Conservation (phyloP, 1,140 invertebrate genomes). For the Dreissena rostriformis region DNA sequence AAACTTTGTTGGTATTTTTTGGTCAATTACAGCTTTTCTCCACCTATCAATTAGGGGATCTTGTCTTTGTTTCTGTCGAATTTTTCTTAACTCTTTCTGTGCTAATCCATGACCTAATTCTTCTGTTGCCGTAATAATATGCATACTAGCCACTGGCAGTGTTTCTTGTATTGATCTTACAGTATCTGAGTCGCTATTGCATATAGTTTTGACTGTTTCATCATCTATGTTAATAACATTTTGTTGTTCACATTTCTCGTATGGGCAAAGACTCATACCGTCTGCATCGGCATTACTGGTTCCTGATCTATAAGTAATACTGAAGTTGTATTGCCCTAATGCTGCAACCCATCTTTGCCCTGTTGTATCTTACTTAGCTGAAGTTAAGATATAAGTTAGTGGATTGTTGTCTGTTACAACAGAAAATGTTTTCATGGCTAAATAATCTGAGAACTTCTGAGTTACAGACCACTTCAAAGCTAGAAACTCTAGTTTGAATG, state of each 20-base stretch:
- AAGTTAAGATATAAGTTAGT: constrained; percentile 45
- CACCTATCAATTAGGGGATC: constrained; percentile 7
- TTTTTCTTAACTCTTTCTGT: constrained; percentile 13
- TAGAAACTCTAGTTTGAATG: constrained; percentile 44
- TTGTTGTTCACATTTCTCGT: background rate
- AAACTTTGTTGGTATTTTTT: background rate
- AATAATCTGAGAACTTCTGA: constrained; percentile 52
- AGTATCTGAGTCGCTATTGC: background rate
- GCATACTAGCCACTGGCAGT: constrained; percentile 2
- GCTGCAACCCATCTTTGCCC: constrained; percentile 39
- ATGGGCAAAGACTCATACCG: constrained; percentile 19
- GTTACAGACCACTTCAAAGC: constrained; percentile 45
- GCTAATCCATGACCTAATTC: background rate
- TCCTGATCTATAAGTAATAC: constrained; percentile 20
- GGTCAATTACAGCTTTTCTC: constrained; percentile 9
- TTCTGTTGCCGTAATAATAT: constrained; percentile 16
- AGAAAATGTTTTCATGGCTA: constrained; percentile 35
- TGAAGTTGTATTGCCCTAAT: constrained; percentile 19
- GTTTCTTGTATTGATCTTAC: constrained; percentile 4
- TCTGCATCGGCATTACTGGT: constrained; percentile 6
- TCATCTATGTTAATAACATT: background rate
- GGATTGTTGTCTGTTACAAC: constrained; percentile 56
- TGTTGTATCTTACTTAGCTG: constrained; percentile 34
- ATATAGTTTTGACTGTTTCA: constrained; percentile 20
- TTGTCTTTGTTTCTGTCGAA: constrained; percentile 7